phyloP scores from a whole-genome alignment of 2,797 vertebrate species.

The Acanthornis magna region DNA sequence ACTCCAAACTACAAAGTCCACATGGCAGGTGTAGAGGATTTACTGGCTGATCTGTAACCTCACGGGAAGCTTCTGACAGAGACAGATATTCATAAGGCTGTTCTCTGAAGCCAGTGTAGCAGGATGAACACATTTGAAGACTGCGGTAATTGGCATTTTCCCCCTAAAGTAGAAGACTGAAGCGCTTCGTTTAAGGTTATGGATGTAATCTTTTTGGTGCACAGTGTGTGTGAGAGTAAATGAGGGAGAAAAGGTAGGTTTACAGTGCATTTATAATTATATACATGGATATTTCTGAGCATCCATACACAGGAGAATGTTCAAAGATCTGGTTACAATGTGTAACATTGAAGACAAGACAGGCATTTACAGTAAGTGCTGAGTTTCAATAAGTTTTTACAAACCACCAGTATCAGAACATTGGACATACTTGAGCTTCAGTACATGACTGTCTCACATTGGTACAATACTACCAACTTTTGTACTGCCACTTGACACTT shows the following conservation, averaged over 20 bases:
- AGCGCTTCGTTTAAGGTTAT: neutral
- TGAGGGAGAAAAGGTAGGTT: neutral
- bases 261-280: neutral
- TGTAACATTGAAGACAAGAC: neutral
- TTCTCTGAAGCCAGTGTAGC: neutral
- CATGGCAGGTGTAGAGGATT: neutral
- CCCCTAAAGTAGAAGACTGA: neutral
- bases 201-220: neutral
- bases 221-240: accelerated
- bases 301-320: neutral
- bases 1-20: conserved; percentile 8
- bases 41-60: neutral
- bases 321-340: neutral
- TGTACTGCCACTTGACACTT: neutral
- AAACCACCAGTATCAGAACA: neutral
- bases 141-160: neutral
- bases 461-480: neutral
- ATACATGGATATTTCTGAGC: neutral
- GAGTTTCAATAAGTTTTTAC: neutral
- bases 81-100: neutral
- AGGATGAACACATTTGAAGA: neutral
- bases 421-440: neutral
- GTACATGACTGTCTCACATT: too few species aligned
- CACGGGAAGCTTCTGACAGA: neutral
- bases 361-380: neutral